A percentile compares a stretch with the other conserved stretches of the same genome.
Conservation (phyloP, 2,797 vertebrate genomes). For the Miichthys miiuy region DNA sequence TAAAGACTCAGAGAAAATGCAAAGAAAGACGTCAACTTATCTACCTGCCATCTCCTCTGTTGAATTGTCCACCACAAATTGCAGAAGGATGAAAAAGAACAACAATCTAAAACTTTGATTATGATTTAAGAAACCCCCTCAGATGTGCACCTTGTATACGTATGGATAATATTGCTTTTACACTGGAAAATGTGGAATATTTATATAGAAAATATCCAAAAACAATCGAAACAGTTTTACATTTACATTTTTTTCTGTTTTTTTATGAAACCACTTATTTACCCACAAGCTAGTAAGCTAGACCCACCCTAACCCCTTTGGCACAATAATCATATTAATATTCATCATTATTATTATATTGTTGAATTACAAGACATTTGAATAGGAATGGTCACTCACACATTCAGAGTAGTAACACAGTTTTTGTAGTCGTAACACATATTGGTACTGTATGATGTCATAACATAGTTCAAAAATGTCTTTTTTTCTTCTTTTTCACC, state of each 20-base stretch:
- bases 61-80: constrained; percentile 24
- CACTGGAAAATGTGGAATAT: constrained; percentile 80
- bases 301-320: constrained; percentile 79
- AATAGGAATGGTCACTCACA: constrained; percentile 82
- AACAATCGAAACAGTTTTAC: constrained; percentile 84
- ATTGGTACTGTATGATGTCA: constrained; percentile 73
- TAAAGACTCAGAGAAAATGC: constrained; percentile 33
- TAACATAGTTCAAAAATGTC: constrained; percentile 74
- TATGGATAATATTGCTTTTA: constrained; percentile 85
- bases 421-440: constrained; percentile 79
- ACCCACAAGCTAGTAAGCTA: constrained; percentile 73
- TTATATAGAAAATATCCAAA: constrained; percentile 83
- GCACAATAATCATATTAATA: constrained; percentile 83
- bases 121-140: constrained; percentile 55
- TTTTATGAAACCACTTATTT: constrained; percentile 77
- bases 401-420: constrained; percentile 82
- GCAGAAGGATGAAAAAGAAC: constrained; percentile 40
- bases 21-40: constrained; percentile 20
- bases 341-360: constrained; percentile 74
- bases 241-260: constrained; percentile 67
- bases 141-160: constrained; percentile 67
- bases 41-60: constrained; percentile 16
- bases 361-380: constrained; percentile 81
- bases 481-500: constrained; percentile 59
- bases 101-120: constrained; percentile 34